A percentile compares a stretch with the other conserved stretches of the same genome.
Evolutionary conservation across 2,888 invertebrate genomes (phyloP).

Genomic region (Pedicia rivosa): DNA sequence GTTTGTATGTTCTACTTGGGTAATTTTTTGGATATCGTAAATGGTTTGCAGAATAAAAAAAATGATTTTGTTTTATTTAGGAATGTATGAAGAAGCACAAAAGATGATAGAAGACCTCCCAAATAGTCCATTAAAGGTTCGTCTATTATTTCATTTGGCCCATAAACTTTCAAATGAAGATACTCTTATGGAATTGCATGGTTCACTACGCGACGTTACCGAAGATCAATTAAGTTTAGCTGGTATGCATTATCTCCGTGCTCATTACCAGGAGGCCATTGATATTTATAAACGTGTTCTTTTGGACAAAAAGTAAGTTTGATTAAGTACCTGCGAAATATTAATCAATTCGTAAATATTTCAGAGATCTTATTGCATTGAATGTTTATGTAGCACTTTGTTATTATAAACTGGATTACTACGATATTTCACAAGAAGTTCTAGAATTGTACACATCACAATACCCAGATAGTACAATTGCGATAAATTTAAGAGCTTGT

Average conservation of each 20-base stretch:
- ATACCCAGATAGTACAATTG: conserved; percentile 85
- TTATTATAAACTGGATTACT: conserved; percentile 96
- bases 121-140: conserved; percentile 48
- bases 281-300: conserved; percentile 93
- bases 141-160: conserved; percentile 81
- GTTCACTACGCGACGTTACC: conserved; percentile 68
- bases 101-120: conserved; percentile 47
- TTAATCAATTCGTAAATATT: conserved; percentile 15
- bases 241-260: conserved; percentile 87
- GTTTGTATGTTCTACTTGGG: conserved; percentile 94
- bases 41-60: background rate
- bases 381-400: conserved; percentile 96
- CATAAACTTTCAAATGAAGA: conserved; percentile 87
- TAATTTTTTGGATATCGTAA: too few relatives aligned
- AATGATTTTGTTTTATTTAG: conserved; percentile 20
- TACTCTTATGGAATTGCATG: conserved; percentile 66
- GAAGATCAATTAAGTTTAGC: conserved; percentile 94
- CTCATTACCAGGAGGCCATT: conserved; percentile 97
- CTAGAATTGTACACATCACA: conserved; percentile 82
- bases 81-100: conserved; percentile 48
- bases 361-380: conserved; percentile 75
- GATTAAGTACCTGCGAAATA: background rate
- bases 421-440: conserved; percentile 97
- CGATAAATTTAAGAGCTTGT: conserved; percentile 79
- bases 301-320: conserved; percentile 66